Evolutionary conservation across 2,797 vertebrate species (phyloP).

Genomic region (Hypotaenidia okinawae): DNA sequence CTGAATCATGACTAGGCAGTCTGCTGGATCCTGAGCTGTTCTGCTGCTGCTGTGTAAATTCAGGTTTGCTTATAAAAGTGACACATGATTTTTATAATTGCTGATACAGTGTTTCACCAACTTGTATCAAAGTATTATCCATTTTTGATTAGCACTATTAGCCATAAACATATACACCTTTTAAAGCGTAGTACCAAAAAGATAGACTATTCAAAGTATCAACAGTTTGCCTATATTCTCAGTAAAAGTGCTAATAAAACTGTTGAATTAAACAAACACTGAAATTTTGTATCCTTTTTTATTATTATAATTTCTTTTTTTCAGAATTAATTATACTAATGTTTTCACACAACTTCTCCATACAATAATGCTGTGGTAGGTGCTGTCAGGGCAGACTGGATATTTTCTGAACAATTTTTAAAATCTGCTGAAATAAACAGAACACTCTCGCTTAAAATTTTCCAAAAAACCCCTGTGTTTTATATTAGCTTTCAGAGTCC

Average conservation of each 20-base stretch:
- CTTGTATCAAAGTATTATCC: not conserved
- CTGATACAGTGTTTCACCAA: not conserved
- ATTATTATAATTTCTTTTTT: not conserved
- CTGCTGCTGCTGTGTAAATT: not conserved
- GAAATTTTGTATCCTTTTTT: not conserved
- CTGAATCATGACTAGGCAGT: not conserved
- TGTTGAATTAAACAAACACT: not conserved
- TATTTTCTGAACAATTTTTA: not conserved
- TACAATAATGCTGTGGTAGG: not conserved
- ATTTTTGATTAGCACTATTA: not conserved
- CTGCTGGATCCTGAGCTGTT: not conserved
- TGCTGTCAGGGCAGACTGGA: not conserved
- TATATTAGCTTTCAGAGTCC: not conserved
- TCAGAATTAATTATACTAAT: not conserved
- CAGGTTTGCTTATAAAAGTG: not conserved
- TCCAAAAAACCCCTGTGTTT: too few species aligned
- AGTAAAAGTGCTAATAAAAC: not conserved
- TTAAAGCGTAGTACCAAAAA: rapidly evolving
- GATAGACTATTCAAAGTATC: not conserved
- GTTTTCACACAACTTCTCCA: not conserved
- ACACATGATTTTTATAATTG: not conserved
- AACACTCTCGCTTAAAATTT: not conserved
- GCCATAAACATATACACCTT: not conserved
- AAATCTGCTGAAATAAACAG: not conserved
- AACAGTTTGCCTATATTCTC: not conserved